phyloP scores from a whole-genome alignment of 2,797 vertebrate species.

The Syndactyla subalaris region DNA sequence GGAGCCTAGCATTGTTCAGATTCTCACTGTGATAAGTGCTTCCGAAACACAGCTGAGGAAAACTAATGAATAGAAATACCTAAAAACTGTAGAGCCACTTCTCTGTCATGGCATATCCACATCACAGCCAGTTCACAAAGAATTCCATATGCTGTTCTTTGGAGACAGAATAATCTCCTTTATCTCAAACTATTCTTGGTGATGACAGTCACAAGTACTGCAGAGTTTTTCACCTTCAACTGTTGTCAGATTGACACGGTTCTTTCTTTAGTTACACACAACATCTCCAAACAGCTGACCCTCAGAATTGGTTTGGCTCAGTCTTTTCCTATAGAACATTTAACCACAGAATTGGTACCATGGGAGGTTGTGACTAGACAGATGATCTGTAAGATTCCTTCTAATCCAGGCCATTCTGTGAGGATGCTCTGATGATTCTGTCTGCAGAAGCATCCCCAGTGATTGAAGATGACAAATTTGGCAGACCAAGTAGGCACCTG shows the following conservation, averaged over 20 bases:
- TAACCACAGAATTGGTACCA: not conserved
- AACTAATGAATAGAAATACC: not conserved
- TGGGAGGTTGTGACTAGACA: no score
- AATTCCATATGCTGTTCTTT: not conserved
- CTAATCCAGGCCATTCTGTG: not conserved
- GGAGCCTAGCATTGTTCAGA: not conserved
- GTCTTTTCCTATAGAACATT: not conserved
- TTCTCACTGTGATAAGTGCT: not conserved
- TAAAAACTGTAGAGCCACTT: not conserved
- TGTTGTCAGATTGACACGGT: not conserved
- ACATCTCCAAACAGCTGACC: not conserved
- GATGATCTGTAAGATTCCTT: not conserved
- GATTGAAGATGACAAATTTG: not conserved
- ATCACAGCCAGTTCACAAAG: not conserved
- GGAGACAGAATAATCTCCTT: not conserved
- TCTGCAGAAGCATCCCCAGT: not conserved
- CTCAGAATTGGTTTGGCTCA: not conserved
- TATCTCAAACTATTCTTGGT: not conserved
- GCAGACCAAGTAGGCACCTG: not conserved
- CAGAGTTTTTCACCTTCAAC: not conserved
- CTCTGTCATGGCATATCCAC: not conserved
- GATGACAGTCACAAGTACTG: not conserved
- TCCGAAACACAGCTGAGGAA: not conserved
- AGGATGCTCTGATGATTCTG: not conserved
- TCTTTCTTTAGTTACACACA: not conserved